phyloP scores from a whole-genome alignment of 2,113 vertebrate species.

The Aldabrachelys gigantea region DNA sequence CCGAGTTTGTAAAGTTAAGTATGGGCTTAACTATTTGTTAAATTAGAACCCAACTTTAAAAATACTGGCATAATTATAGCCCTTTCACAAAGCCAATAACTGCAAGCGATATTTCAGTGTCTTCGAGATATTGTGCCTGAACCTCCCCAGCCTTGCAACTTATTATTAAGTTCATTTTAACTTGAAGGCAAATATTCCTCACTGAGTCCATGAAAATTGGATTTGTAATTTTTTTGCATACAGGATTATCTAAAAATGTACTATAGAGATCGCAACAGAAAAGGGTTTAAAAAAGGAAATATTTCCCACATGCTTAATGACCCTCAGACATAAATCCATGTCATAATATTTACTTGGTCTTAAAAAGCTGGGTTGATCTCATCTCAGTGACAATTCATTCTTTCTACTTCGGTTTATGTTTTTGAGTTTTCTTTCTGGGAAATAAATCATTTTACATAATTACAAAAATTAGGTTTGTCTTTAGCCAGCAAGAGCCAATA shows the following conservation, averaged over 20 bases:
- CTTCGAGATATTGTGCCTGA: neutral
- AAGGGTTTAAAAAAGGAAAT: neutral
- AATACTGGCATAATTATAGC: neutral
- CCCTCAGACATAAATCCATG: neutral
- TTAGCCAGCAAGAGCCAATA: neutral
- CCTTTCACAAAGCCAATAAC: neutral
- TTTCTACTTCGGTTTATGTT: neutral
- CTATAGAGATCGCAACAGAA: neutral
- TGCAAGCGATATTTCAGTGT: neutral
- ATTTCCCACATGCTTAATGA: neutral
- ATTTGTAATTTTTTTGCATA: neutral
- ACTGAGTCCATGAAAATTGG: fast-evolving
- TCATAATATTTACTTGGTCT: neutral
- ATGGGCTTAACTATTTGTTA: neutral
- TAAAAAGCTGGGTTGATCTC: neutral
- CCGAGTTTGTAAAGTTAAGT: neutral
- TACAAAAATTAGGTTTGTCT: neutral
- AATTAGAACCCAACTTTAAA: neutral
- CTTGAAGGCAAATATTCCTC: neutral
- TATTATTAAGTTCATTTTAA: neutral
- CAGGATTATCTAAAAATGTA: neutral
- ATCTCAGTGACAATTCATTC: neutral
- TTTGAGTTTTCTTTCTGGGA: neutral
- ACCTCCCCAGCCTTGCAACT: neutral
- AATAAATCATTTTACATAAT: slow-evolving; percentile 8